Percentiles rank a stretch among this genome's conserved stretches.
phyloP scores from a whole-genome alignment of 2,113 vertebrate species.

The Capra hircus region DNA sequence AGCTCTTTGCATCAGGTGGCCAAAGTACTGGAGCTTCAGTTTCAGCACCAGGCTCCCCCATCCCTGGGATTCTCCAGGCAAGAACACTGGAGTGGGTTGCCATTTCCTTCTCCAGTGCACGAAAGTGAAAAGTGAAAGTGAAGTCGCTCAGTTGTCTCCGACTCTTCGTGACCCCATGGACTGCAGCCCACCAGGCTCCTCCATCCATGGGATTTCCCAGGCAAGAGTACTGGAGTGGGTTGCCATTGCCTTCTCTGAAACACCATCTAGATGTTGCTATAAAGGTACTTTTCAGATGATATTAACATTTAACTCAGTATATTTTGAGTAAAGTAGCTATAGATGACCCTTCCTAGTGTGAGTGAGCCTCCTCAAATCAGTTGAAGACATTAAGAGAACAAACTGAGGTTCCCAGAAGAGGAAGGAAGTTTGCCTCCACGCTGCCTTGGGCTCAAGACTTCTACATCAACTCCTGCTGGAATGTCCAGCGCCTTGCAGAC shows the following conservation, averaged over 20 bases:
- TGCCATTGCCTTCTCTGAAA: no score
- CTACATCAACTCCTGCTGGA: no score
- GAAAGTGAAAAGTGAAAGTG: no score
- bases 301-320: no score
- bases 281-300: not conserved
- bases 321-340: not conserved
- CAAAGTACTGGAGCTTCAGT: not conserved
- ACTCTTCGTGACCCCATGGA: no score
- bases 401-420: not conserved
- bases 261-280: not conserved
- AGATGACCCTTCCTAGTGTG: rapidly evolving
- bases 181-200: no score
- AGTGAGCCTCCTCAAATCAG: not conserved
- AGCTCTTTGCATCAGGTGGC: not conserved
- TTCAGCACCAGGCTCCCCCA: not conserved
- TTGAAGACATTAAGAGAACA: not conserved
- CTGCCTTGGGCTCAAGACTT: not conserved
- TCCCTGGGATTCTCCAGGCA: no score
- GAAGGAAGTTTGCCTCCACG: not conserved
- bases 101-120: no score
- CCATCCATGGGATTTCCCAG: no score
- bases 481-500: not conserved
- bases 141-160: no score
- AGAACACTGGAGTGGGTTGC: no score
- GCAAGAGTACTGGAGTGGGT: no score